These are phyloP conservation scores for Dicerorhinus sumatrensis DNA, from an alignment of 2,113 vertebrate genomes.

Conservation along the genomic window DNA sequence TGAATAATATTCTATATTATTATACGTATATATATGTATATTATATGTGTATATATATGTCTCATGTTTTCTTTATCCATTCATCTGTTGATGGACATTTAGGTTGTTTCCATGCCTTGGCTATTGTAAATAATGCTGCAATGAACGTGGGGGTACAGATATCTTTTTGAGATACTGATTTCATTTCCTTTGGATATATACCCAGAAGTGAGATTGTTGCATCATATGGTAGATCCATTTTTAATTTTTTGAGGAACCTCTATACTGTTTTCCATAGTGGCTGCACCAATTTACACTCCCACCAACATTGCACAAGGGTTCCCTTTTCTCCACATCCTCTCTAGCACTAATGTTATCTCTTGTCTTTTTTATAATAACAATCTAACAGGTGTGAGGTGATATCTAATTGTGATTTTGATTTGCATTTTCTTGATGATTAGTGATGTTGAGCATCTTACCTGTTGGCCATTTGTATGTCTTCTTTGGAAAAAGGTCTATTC, in stretches of 20 bases:
- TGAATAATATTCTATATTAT: not conserved
- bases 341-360: not conserved
- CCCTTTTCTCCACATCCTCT: not conserved
- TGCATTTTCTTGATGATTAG: not conserved
- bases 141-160: not conserved
- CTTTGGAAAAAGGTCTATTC: conserved; percentile 1
- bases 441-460: not conserved
- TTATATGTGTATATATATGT: not conserved
- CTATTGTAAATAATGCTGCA: not conserved
- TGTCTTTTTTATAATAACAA: not conserved
- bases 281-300: not conserved
- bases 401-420: not conserved
- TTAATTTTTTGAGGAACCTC: not conserved
- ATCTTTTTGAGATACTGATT: not conserved
- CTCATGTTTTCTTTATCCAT: not conserved
- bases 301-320: not conserved
- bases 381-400: not conserved
- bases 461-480: not conserved
- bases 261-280: not conserved
- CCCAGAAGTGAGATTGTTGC: not conserved
- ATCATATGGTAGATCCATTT: not conserved
- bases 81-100: not conserved
- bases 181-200: not conserved
- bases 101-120: not conserved
- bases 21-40: not conserved